Evolutionary conservation across 2,797 vertebrate genomes (phyloP).

Genomic region (Emydoidea blandingii): DNA sequence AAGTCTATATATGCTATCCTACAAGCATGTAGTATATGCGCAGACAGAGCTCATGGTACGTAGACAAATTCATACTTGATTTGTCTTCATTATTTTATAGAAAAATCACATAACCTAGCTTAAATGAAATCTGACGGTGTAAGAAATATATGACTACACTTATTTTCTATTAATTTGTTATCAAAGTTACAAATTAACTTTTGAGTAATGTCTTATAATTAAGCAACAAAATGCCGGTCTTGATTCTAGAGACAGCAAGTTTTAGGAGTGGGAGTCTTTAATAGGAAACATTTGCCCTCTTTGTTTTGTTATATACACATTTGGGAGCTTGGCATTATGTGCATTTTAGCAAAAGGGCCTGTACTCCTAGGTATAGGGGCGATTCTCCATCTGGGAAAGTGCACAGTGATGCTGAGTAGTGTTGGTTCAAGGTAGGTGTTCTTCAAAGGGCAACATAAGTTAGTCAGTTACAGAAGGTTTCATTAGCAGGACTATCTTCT

Average conservation of each 20-base stretch:
- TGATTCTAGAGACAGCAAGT: not conserved
- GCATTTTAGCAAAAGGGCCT: not conserved
- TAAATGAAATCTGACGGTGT: not conserved
- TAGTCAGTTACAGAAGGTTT: not conserved
- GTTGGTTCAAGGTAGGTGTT: not conserved
- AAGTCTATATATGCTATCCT: fast-evolving
- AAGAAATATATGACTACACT: not conserved
- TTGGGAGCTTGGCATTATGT: not conserved
- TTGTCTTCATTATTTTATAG: not conserved
- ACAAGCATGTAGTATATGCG: fast-evolving
- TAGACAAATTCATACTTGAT: not conserved
- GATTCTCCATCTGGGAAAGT: not conserved
- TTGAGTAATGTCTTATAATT: not conserved
- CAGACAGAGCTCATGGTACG: not conserved
- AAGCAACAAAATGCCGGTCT: not conserved
- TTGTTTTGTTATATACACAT: not conserved
- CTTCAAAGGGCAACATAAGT: not conserved
- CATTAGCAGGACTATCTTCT: not conserved
- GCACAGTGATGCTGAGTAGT: not conserved
- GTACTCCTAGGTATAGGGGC: not conserved
- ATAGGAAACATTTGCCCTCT: not conserved
- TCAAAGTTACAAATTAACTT: not conserved
- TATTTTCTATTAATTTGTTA: fast-evolving
- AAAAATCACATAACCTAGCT: not conserved
- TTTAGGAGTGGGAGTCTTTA: not conserved